Evolutionary conservation across 1,140 invertebrate species (phyloP).

Genomic region (Drosophila bocki): DNA sequence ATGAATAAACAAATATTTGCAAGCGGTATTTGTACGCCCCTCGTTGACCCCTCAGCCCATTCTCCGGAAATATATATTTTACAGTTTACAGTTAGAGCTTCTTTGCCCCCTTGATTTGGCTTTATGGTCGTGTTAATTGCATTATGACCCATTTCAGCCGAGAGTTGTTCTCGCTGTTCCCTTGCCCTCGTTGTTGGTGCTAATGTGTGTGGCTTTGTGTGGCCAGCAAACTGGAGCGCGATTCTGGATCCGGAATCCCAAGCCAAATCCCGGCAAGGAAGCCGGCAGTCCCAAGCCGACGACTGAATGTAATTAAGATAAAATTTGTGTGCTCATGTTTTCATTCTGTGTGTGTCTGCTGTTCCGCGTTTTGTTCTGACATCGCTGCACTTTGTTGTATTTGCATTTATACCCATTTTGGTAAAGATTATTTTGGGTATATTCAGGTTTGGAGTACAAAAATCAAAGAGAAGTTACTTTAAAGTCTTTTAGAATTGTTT

Average conservation of each 20-base stretch:
- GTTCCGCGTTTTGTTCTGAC: conserved; percentile 58
- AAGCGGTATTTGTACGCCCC: conserved; percentile 46
- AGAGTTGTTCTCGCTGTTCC: conserved; percentile 36
- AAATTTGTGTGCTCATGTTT: conserved; percentile 56
- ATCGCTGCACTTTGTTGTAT: conserved; percentile 51
- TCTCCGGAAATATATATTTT: conserved; percentile 43
- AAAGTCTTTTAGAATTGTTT: no score
- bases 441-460: not conserved
- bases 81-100: conserved; percentile 64
- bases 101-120: conserved; percentile 64
- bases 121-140: conserved; percentile 72
- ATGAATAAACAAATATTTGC: conserved; percentile 73
- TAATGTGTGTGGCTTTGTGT: conserved; percentile 17
- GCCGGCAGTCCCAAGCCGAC: conserved; percentile 23
- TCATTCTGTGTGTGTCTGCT: conserved; percentile 31
- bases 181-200: conserved; percentile 31
- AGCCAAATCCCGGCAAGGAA: conserved; percentile 25
- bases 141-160: conserved; percentile 72
- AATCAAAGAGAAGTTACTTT: not conserved
- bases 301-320: conserved; percentile 73
- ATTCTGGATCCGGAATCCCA: conserved; percentile 25
- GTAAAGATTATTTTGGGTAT: not conserved
- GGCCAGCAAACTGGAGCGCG: conserved; percentile 65
- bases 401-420: conserved; percentile 21
- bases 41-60: conserved; percentile 12